Percentiles rank a stretch among this genome's conserved stretches.
Conservation (phyloP, 2,113 vertebrate species). For the Hystrix cristata region DNA sequence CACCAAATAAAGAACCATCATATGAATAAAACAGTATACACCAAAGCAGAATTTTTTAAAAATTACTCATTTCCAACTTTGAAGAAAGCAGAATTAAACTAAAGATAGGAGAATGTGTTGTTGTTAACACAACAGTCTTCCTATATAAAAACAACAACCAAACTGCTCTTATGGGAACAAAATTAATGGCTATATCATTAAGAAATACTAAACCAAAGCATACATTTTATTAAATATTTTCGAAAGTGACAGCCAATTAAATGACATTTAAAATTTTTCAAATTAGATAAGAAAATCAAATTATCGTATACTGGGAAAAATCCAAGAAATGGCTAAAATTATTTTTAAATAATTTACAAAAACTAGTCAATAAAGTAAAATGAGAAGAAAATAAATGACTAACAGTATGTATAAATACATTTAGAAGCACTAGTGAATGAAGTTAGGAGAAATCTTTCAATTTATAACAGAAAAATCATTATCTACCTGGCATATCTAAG, state of each 20-base stretch:
- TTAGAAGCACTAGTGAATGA: background rate
- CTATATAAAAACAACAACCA: background rate
- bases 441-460: background rate
- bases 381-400: background rate
- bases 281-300: background rate
- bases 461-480: slow-evolving; percentile 29
- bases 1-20: background rate
- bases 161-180: background rate
- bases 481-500: background rate
- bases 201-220: background rate
- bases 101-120: background rate
- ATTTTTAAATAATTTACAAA: background rate
- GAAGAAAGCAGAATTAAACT: background rate
- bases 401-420: background rate
- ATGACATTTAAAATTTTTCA: background rate
- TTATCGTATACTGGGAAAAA: background rate
- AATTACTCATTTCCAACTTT: background rate
- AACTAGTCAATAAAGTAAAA: background rate
- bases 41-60: background rate
- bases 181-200: background rate
- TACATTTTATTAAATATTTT: background rate
- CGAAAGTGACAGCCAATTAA: background rate
- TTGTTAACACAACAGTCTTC: background rate
- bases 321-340: slow-evolving; percentile 17
- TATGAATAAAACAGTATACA: background rate